A percentile compares a stretch with the other conserved stretches of the same genome.
phyloP scores from a whole-genome alignment of 2,113 vertebrate genomes.

The Conger conger region DNA sequence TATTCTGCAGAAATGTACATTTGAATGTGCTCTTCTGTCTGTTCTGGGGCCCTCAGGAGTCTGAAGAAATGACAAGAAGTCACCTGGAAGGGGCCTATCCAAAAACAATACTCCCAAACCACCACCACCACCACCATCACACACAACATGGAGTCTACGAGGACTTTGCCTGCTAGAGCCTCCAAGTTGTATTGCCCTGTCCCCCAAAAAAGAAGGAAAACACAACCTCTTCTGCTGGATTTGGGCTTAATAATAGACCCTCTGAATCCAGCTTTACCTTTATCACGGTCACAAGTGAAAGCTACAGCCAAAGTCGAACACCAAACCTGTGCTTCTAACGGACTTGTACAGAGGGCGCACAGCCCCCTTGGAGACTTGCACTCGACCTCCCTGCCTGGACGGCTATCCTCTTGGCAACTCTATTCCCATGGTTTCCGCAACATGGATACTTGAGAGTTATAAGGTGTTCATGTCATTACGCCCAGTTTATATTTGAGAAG shows the following conservation, averaged over 20 bases:
- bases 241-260: slow-evolving; percentile 41
- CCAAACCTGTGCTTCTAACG: slow-evolving; percentile 64
- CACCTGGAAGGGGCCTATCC: slow-evolving; percentile 80
- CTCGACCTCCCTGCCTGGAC: slow-evolving; percentile 28
- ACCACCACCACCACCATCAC: slow-evolving; percentile 87
- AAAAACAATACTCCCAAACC: slow-evolving; percentile 84
- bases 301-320: slow-evolving; percentile 78
- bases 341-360: slow-evolving; percentile 59
- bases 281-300: slow-evolving; percentile 70
- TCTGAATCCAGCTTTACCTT: slow-evolving; percentile 42
- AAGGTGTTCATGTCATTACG: slow-evolving; percentile 58
- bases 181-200: slow-evolving; percentile 28
- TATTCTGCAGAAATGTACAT: background rate
- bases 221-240: slow-evolving; percentile 47
- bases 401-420: slow-evolving; percentile 33
- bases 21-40: background rate
- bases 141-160: slow-evolving; percentile 85
- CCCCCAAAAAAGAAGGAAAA: slow-evolving; percentile 50
- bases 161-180: slow-evolving; percentile 92
- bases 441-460: slow-evolving; percentile 43
- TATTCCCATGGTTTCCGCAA: slow-evolving; percentile 49
- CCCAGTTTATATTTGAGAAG: slow-evolving; percentile 49
- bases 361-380: slow-evolving; percentile 47
- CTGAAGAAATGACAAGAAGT: slow-evolving; percentile 73
- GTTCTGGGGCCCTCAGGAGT: slow-evolving; percentile 71